A percentile compares a stretch with the other conserved stretches of the same genome.
Conservation (phyloP, 2,797 vertebrate genomes). For the Pelochelys cantorii region DNA sequence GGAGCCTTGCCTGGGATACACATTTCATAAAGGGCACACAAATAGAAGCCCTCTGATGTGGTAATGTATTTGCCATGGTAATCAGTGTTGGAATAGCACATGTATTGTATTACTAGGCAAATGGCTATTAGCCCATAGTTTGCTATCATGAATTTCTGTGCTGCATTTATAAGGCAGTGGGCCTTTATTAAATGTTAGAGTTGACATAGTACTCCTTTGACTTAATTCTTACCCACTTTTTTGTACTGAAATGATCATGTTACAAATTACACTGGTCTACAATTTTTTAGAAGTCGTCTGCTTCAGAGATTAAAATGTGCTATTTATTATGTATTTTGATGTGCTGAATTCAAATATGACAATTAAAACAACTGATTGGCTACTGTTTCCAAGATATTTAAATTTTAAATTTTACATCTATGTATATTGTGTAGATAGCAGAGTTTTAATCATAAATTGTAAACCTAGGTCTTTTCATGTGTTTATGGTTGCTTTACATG, state of each 20-base stretch:
- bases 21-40: neutral
- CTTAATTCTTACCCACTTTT: slow-evolving; percentile 49
- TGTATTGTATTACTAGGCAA: neutral
- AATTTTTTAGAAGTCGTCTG: no score
- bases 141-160: slow-evolving; percentile 20
- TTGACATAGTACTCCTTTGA: slow-evolving; percentile 48
- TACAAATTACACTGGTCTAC: slow-evolving; percentile 31
- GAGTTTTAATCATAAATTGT: no score
- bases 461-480: no score
- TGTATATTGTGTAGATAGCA: no score
- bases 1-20: neutral
- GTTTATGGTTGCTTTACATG: no score
- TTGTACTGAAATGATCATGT: slow-evolving; percentile 20
- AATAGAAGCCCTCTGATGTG: accelerated
- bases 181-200: slow-evolving; percentile 50
- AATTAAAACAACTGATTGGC: no score
- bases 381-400: no score
- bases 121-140: slow-evolving; percentile 3
- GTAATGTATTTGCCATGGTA: neutral
- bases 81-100: neutral
- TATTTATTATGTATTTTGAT: no score
- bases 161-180: slow-evolving; percentile 18
- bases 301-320: no score
- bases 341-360: no score
- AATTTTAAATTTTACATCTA: no score